Conservation (phyloP, 2,888 invertebrate species). For the Drosophila diplacantha region DNA sequence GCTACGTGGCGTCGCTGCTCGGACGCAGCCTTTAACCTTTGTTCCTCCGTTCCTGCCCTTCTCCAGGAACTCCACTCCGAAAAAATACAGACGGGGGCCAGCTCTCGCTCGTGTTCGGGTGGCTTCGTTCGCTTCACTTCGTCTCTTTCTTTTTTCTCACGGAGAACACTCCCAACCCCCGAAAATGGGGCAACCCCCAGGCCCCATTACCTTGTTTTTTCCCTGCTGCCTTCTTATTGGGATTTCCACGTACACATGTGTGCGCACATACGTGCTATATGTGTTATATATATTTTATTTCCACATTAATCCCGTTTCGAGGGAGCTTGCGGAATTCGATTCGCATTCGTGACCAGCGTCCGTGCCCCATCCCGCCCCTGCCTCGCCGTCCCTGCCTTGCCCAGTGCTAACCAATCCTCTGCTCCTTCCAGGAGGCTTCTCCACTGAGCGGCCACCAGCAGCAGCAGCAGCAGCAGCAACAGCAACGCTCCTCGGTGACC, state of each 20-base stretch:
- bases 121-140: slow-evolving; percentile 16
- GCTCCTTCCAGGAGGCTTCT: slow-evolving; percentile 70
- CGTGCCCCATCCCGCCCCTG: not conserved
- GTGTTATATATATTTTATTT: not conserved
- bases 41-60: not conserved
- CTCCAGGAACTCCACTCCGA: slow-evolving; percentile 21
- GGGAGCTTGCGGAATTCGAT: slow-evolving; percentile 10
- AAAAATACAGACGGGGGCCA: slow-evolving; percentile 3
- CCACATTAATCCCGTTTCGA: not conserved
- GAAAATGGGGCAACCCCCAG: not conserved
- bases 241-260: slow-evolving; percentile 48
- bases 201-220: slow-evolving; percentile 10
- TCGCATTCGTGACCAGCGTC: slow-evolving; percentile 31
- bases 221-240: slow-evolving; percentile 58
- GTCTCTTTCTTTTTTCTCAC: not conserved
- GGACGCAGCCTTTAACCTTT: slow-evolving; percentile 26
- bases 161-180: slow-evolving; percentile 10
- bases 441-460: slow-evolving; percentile 75
- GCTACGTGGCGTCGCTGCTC: slow-evolving; percentile 23
- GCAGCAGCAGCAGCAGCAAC: slow-evolving; percentile 51
- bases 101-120: slow-evolving; percentile 4
- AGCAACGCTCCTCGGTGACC: slow-evolving; percentile 43
- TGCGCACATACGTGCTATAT: not conserved
- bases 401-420: slow-evolving; percentile 1
- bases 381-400: not conserved